These are phyloP conservation scores for Scaptodrosophila lebanonensis DNA, from an alignment of 1,140 invertebrate species.

Conservation along the genomic window DNA sequence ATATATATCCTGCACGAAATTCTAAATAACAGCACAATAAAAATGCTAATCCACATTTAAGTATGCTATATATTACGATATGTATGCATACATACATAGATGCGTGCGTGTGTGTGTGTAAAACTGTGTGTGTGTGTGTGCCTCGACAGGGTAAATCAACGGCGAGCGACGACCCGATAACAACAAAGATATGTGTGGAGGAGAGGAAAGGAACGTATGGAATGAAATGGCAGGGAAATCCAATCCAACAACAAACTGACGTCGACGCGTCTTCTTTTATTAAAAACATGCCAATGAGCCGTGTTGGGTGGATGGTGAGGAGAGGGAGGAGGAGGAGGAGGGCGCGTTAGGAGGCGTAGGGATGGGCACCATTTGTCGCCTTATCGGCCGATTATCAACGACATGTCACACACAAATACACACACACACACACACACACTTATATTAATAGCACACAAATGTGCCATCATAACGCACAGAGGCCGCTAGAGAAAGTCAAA, in stretches of 20 bases:
- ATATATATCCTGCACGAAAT: constrained; percentile 38
- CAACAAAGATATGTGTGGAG: too few species aligned
- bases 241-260: constrained; percentile 20
- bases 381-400: constrained; percentile 59
- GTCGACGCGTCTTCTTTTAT: constrained; percentile 32
- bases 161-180: constrained; percentile 25
- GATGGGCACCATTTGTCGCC: constrained; percentile 50
- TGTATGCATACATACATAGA: too few species aligned
- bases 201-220: too few species aligned
- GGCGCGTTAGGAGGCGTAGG: constrained; percentile 3
- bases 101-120: too few species aligned
- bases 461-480: constrained; percentile 50
- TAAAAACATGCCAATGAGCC: constrained; percentile 45
- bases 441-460: constrained; percentile 62
- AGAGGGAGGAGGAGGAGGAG: not conserved
- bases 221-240: too few species aligned
- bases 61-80: too few species aligned
- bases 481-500: not conserved
- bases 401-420: constrained; percentile 20
- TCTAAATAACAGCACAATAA: constrained; percentile 43
- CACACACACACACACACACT: constrained; percentile 21
- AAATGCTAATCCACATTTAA: constrained; percentile 59
- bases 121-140: too few species aligned
- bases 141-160: constrained; percentile 4
- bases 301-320: not conserved